Percentiles rank a stretch among this genome's conserved stretches.
Evolutionary conservation across 2,113 vertebrate genomes (phyloP).

Genomic region (Cepphus grylle): DNA sequence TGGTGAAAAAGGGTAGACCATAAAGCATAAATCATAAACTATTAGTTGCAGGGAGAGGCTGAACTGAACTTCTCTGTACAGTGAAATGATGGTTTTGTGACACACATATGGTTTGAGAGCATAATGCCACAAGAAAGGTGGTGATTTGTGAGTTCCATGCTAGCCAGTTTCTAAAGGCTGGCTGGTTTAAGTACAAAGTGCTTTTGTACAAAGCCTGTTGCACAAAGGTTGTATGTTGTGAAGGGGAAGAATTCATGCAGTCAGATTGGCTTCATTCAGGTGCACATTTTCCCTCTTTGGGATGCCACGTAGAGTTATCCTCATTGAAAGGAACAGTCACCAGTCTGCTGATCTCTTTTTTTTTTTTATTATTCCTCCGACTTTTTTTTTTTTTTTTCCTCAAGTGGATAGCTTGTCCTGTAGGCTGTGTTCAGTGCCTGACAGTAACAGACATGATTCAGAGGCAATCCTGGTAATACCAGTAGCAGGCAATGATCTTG

Average conservation of each 20-base stretch:
- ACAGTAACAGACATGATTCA: neutral
- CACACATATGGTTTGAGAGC: neutral
- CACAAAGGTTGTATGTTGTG: neutral
- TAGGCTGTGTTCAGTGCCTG: neutral
- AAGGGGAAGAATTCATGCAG: neutral
- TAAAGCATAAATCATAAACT: neutral
- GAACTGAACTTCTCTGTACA: neutral
- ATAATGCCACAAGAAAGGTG: neutral
- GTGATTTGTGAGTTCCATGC: neutral
- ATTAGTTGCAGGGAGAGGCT: neutral
- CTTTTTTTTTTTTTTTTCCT: neutral
- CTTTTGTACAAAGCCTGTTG: neutral
- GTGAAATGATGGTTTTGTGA: neutral
- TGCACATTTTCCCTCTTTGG: neutral
- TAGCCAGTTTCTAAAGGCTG: neutral
- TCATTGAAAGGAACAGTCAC: neutral
- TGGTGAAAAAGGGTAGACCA: neutral
- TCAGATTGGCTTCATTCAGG: neutral
- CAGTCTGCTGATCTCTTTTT: neutral
- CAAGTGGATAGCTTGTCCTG: neutral
- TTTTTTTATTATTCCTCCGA: neutral
- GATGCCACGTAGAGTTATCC: neutral
- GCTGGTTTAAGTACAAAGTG: neutral
- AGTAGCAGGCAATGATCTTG: neutral
- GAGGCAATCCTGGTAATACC: neutral